Evolutionary conservation across 2,888 invertebrate genomes (phyloP).

Genomic region (Cactoblastis cactorum): DNA sequence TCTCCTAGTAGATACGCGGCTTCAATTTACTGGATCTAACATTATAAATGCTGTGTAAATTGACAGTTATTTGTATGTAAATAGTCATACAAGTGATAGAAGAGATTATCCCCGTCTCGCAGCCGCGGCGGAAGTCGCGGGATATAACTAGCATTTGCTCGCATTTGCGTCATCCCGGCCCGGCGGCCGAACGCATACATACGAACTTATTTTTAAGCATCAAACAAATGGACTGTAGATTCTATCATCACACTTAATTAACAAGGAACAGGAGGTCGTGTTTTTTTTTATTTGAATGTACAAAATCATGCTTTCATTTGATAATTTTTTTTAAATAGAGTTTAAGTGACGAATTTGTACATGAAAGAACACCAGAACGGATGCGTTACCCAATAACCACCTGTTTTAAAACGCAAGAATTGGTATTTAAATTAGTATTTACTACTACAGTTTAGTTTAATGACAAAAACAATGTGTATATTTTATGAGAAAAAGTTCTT

Average conservation of each 20-base stretch:
- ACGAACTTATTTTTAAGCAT: constrained; percentile 71
- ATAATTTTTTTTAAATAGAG: constrained; percentile 71
- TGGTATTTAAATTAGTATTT: constrained; percentile 80
- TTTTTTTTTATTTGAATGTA: constrained; percentile 71
- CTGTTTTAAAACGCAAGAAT: constrained; percentile 64
- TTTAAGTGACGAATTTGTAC: constrained; percentile 73
- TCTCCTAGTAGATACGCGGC: no score
- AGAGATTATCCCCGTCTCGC: background rate
- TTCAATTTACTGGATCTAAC: no score
- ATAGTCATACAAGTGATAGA: no score
- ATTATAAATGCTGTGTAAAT: no score
- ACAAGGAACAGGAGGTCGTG: constrained; percentile 56
- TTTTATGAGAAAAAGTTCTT: constrained; percentile 79
- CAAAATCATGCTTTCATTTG: constrained; percentile 76
- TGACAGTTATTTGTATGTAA: no score
- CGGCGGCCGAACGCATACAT: constrained; percentile 37
- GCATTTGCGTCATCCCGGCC: constrained; percentile 44
- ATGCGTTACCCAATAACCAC: constrained; percentile 40
- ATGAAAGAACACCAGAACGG: constrained; percentile 59
- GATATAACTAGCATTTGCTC: constrained; percentile 48
- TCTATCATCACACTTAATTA: constrained; percentile 75
- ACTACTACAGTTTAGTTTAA: constrained; percentile 79
- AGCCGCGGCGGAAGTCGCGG: background rate
- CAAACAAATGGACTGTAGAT: constrained; percentile 70
- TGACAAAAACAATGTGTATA: constrained; percentile 80